Evolutionary conservation across 2,797 vertebrate species (phyloP).

Genomic region (Enteromius afrohamiltoni): DNA sequence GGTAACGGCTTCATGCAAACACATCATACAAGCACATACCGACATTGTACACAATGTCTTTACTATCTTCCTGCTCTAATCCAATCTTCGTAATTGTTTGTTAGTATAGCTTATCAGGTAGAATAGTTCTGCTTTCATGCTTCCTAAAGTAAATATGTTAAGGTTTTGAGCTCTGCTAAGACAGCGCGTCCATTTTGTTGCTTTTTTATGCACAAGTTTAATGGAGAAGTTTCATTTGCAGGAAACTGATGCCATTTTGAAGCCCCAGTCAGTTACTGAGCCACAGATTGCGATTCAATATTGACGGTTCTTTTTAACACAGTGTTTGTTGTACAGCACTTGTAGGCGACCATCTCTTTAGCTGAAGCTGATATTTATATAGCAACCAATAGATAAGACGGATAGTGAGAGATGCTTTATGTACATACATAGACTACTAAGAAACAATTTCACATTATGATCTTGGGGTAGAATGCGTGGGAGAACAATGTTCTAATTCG

Average conservation of each 20-base stretch:
- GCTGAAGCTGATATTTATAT: background rate
- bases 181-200: background rate
- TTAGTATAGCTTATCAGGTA: background rate
- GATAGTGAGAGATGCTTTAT: background rate
- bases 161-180: background rate
- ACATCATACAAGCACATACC: background rate
- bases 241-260: constrained; percentile 25
- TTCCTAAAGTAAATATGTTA: background rate
- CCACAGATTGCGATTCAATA: background rate
- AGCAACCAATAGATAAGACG: background rate
- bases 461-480: background rate
- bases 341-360: background rate
- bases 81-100: background rate
- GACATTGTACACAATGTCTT: background rate
- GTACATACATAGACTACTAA: background rate
- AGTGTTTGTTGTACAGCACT: background rate
- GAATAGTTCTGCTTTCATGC: background rate
- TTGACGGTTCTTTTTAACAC: background rate
- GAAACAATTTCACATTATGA: background rate
- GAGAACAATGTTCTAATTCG: background rate
- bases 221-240: background rate
- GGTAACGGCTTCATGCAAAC: constrained; percentile 55
- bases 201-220: background rate
- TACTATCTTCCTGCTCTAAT: background rate
- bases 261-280: background rate